These are phyloP conservation scores for Diadegma fenestrale DNA, from an alignment of 2,888 invertebrate genomes.

Conservation along the genomic window DNA sequence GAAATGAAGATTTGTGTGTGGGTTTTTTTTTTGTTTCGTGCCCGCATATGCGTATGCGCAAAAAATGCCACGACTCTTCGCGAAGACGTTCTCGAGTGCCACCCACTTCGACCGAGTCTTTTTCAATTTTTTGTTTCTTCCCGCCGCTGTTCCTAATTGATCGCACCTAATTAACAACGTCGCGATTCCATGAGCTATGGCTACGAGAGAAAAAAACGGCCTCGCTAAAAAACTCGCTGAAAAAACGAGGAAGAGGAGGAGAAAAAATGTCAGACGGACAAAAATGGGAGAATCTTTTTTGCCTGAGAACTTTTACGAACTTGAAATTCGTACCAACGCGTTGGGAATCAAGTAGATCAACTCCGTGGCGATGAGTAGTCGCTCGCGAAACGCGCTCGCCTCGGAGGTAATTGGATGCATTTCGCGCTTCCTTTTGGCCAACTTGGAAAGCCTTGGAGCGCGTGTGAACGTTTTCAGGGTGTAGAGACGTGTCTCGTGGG, in stretches of 20 bases:
- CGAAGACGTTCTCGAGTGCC: constrained; percentile 45
- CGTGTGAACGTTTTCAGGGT: constrained; percentile 22
- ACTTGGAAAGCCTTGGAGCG: constrained; percentile 33
- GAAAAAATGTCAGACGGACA: constrained; percentile 35
- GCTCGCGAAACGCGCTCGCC: constrained; percentile 69
- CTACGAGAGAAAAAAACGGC: constrained; percentile 14
- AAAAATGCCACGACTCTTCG: constrained; percentile 55
- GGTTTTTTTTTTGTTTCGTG: constrained; percentile 1
- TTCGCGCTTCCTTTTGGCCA: constrained; percentile 73
- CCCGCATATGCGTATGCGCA: neutral
- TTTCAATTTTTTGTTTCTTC: constrained; percentile 33
- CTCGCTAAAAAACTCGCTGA: neutral
- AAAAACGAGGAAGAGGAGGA: constrained; percentile 28
- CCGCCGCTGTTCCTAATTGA: constrained; percentile 65
- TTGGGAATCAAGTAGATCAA: constrained; percentile 56
- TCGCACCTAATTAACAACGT: constrained; percentile 71
- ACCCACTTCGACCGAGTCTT: constrained; percentile 54
- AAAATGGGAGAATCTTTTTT: constrained; percentile 6
- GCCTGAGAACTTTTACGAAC: constrained; percentile 16
- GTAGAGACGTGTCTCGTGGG: constrained; percentile 56
- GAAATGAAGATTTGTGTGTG: neutral
- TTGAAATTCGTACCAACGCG: constrained; percentile 58
- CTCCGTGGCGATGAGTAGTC: constrained; percentile 67
- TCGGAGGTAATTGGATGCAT: constrained; percentile 76
- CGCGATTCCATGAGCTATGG: constrained; percentile 59